Evolutionary conservation across 2,888 invertebrate species (phyloP).

Genomic region (Brenthis daphne): DNA sequence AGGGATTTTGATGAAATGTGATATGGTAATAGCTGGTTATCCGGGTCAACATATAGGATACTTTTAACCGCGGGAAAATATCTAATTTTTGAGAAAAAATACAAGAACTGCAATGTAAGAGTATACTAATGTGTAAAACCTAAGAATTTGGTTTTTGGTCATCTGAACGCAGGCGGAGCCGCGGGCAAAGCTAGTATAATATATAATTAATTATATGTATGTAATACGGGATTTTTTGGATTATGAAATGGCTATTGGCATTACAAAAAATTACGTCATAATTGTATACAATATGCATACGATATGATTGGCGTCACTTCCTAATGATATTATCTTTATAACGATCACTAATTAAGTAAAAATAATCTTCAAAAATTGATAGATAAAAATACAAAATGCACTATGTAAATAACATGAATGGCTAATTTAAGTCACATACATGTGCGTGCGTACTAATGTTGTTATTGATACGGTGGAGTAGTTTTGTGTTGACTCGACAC

Average conservation of each 20-base stretch:
- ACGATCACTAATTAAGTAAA: constrained; percentile 6
- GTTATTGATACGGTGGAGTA: constrained; percentile 49
- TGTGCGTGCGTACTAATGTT: constrained; percentile 51
- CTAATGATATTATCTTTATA: constrained; percentile 36
- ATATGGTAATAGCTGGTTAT: too few species aligned
- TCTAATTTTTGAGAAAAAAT: too few species aligned
- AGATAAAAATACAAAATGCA: too few species aligned
- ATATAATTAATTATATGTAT: neutral
- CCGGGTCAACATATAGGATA: too few species aligned
- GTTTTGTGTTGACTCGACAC: neutral
- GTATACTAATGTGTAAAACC: too few species aligned
- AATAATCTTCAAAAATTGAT: neutral
- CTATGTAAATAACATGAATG: constrained; percentile 56
- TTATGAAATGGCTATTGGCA: neutral
- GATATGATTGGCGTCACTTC: constrained; percentile 35
- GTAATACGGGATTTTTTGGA: neutral
- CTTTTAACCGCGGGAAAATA: too few species aligned
- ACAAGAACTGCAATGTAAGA: too few species aligned
- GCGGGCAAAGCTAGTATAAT: too few species aligned
- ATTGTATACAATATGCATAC: constrained; percentile 9
- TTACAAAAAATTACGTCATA: constrained; percentile 16
- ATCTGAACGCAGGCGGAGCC: too few species aligned
- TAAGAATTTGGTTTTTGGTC: too few species aligned
- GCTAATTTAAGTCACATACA: too few species aligned
- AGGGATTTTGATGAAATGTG: too few species aligned